phyloP scores from a whole-genome alignment of 2,797 vertebrate species.

The Tapera naevia region DNA sequence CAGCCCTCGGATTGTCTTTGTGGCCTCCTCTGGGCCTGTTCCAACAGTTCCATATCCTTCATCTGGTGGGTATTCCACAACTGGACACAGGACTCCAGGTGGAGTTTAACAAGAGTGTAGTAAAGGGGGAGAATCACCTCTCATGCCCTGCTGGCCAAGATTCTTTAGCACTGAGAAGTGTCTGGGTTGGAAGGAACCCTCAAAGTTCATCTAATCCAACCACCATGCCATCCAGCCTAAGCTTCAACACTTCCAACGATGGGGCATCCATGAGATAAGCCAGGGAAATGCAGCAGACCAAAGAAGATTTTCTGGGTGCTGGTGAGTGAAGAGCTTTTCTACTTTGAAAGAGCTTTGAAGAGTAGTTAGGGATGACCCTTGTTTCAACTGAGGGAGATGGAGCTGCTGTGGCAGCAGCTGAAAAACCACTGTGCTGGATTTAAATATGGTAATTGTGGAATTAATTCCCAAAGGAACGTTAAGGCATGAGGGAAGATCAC shows the following conservation, averaged over 20 bases:
- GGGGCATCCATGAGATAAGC: background rate
- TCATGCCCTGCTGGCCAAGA: no score
- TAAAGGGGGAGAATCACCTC: no score
- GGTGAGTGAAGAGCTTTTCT: background rate
- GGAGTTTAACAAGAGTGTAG: no score
- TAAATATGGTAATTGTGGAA: constrained; percentile 2
- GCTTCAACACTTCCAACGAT: background rate
- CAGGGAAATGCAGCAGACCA: background rate
- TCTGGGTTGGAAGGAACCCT: background rate
- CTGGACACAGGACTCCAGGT: no score
- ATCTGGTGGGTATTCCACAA: no score
- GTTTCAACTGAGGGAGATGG: background rate
- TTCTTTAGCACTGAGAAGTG: background rate
- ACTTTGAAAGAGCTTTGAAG: background rate
- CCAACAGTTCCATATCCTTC: no score
- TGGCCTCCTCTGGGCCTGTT: no score
- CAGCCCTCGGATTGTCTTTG: no score
- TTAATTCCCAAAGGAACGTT: background rate
- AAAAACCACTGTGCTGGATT: background rate
- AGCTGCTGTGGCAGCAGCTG: background rate
- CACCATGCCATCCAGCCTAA: accelerated
- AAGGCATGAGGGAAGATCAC: background rate
- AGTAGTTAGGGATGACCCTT: background rate
- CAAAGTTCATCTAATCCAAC: background rate
- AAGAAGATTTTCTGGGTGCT: background rate